Percentiles rank a stretch among this genome's conserved stretches.
These are phyloP conservation scores for Horisme vitalbata DNA, from an alignment of 2,888 invertebrate species.

Conservation along the genomic window DNA sequence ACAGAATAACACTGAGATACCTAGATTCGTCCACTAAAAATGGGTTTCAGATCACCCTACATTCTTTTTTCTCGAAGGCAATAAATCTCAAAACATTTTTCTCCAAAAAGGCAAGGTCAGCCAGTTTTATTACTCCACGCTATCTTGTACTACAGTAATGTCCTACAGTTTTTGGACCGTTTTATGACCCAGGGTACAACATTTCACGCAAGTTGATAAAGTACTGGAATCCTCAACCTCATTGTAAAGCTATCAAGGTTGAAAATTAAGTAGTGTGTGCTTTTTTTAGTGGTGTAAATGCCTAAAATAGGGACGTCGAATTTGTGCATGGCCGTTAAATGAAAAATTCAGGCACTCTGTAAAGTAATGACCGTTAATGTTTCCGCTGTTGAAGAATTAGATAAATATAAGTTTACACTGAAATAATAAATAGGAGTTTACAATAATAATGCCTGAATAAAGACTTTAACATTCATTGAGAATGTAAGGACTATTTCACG, in stretches of 20 bases:
- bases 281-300: too few relatives aligned
- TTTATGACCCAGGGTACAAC: conserved; percentile 25
- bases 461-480: too few relatives aligned
- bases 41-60: conserved; percentile 1
- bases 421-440: too few relatives aligned
- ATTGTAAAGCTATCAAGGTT: background rate
- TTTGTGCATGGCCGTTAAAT: too few relatives aligned
- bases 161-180: conserved; percentile 30
- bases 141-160: conserved; percentile 36
- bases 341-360: conserved; percentile 14
- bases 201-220: background rate
- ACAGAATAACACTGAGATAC: too few relatives aligned
- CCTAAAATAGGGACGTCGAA: too few relatives aligned
- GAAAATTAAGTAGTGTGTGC: background rate
- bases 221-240: background rate
- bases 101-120: conserved; percentile 19
- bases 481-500: too few relatives aligned
- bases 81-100: conserved; percentile 24
- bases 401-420: too few relatives aligned
- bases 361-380: conserved; percentile 10
- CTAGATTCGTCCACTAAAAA: too few relatives aligned
- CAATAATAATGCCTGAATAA: too few relatives aligned
- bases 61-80: conserved; percentile 9
- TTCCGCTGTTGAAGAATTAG: background rate
- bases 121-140: conserved; percentile 30